phyloP scores from a whole-genome alignment of 2,797 vertebrate genomes.

The Nannoperca obscura region DNA sequence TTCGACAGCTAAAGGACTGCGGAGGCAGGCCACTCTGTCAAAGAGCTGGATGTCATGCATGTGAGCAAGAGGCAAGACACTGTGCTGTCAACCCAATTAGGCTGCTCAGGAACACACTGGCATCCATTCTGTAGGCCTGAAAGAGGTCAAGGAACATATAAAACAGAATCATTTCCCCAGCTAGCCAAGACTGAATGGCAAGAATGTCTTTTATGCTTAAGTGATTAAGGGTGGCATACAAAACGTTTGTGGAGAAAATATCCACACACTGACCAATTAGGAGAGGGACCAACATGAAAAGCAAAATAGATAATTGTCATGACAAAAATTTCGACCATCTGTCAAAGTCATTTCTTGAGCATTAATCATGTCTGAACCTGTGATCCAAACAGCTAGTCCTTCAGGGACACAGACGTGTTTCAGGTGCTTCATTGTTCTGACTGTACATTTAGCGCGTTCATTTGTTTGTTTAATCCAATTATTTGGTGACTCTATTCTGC shows the following conservation, averaged over 20 bases:
- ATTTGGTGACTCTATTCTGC: slow-evolving; percentile 59
- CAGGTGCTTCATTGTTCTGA: slow-evolving; percentile 15
- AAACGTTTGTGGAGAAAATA: slow-evolving; percentile 39
- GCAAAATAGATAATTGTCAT: slow-evolving; percentile 15
- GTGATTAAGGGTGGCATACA: slow-evolving; percentile 15
- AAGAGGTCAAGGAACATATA: slow-evolving; percentile 73
- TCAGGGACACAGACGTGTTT: slow-evolving; percentile 14
- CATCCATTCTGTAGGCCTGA: slow-evolving; percentile 71
- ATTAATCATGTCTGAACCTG: slow-evolving; percentile 5
- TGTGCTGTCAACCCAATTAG: slow-evolving; percentile 77
- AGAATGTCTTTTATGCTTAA: slow-evolving; percentile 43
- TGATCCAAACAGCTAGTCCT: slow-evolving; percentile 5
- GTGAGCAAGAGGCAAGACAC: slow-evolving; percentile 65
- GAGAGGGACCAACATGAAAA: slow-evolving; percentile 2
- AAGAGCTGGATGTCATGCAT: slow-evolving; percentile 61
- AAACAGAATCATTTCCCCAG: slow-evolving; percentile 40
- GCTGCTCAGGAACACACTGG: slow-evolving; percentile 53
- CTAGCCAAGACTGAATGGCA: slow-evolving; percentile 36
- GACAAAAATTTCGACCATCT: not conserved
- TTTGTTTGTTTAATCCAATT: slow-evolving; percentile 74
- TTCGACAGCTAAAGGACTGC: slow-evolving; percentile 46
- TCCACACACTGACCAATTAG: slow-evolving; percentile 38
- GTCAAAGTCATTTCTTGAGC: slow-evolving; percentile 8
- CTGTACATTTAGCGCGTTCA: slow-evolving; percentile 46
- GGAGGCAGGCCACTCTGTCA: slow-evolving; percentile 49